Evolutionary conservation across 1,140 invertebrate genomes (phyloP).

Genomic region (Aphelinus atriplicis): DNA sequence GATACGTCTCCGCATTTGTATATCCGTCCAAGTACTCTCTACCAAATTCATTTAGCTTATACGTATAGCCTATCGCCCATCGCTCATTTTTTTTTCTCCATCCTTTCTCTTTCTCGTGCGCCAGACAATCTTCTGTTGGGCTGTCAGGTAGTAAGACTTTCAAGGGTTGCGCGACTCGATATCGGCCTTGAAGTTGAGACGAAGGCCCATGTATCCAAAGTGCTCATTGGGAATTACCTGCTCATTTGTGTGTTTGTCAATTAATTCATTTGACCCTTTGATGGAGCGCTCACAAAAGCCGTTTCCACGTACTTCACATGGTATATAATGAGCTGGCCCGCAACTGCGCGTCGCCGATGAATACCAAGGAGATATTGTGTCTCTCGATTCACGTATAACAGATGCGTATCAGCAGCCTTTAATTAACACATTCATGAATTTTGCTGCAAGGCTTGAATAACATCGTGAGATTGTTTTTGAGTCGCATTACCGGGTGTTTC

Average conservation of each 20-base stretch:
- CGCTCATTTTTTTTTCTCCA: slow-evolving; percentile 23
- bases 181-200: slow-evolving; percentile 22
- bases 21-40: no score
- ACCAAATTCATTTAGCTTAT: no score
- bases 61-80: slow-evolving; percentile 16
- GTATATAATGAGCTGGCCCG: slow-evolving; percentile 16
- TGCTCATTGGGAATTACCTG: slow-evolving; percentile 39
- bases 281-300: neutral
- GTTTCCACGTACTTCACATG: slow-evolving; percentile 5
- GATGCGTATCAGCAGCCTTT: slow-evolving; percentile 29
- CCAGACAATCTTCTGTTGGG: slow-evolving; percentile 25
- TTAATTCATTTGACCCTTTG: slow-evolving; percentile 31
- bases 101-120: neutral
- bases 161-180: slow-evolving; percentile 29
- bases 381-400: slow-evolving; percentile 14
- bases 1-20: no score
- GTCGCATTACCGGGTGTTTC: no score
- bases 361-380: slow-evolving; percentile 7
- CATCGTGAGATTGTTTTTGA: no score
- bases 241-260: slow-evolving; percentile 38
- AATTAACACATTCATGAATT: slow-evolving; percentile 29
- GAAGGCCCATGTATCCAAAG: neutral
- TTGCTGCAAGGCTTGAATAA: neutral
- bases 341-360: slow-evolving; percentile 14
- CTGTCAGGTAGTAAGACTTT: slow-evolving; percentile 39